Base-by-base conservation (phyloP, 2,888 invertebrate genomes). In the Oscheius sp. region DNA sequence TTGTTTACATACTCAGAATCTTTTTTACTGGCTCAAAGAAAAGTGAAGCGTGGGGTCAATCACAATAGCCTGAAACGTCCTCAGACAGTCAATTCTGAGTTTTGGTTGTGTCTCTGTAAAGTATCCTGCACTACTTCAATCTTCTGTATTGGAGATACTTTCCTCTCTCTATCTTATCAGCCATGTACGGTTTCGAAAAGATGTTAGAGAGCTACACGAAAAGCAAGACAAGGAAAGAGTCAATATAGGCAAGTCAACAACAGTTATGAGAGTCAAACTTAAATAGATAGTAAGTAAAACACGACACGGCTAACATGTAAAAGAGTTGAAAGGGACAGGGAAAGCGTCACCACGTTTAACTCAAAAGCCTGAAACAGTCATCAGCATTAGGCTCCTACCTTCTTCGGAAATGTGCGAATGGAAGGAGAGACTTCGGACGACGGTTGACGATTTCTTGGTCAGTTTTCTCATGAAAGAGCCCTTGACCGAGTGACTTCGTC, bases 321-420 rank as follows among this genome's bases (percentile, higher is more conserved):
- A 47, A 33, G 29, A 63, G 63, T n/a, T 13, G 33, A 21, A 29
- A 50, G 13, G 37, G 29, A 65, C 51, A 48, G 37, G 13, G 35
- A 68, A 33, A 50, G 65, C 9, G 21, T 21, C 48, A 60, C 11
- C 29, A 21, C n/a, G 37, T 33, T 48, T 13, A 66, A 21, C 21
- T 29, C 66, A 59, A 47, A 42, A 47, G 47, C 13, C 50, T 48
- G 33, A 68, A 32, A 35, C n/a, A 5, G 50, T 21, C 47, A 51
- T 29, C 29, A 57, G 57, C 57, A 10, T 29, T 21, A 13, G n/a
- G 2, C 37, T 58, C 57, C 32, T 58, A 80, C 78, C 74, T 76
- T 80, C 82, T 65, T 82, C 80, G 5, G 79, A 78, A 55, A 80
- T 79, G 63, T 80, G 79, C 35, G 80, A 77, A 58, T 82, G 79